Evolutionary conservation across 2,888 invertebrate species (phyloP), one percentile per base, ranked within the genome.

Genomic region (Drosophila neonasuta): DNA sequence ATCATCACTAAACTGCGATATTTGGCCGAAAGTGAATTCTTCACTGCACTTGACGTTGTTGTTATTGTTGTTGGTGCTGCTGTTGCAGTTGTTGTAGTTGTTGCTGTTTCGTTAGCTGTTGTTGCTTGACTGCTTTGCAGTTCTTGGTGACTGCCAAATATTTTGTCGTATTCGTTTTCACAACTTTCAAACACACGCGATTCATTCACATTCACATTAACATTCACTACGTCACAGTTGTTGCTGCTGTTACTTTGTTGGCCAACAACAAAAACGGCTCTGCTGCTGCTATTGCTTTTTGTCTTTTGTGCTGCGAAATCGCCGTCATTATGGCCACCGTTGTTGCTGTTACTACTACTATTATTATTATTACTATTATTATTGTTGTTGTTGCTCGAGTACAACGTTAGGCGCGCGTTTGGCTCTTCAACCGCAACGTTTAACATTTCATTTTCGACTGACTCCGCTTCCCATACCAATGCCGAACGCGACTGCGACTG

Each of bases 1-100:
- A 96, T 96, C 96, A 96, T 96, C 91, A 96, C 95, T 93, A 96
- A 94, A 93, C 96, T 96, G 88, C 95, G 95, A 91, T 96, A 96
- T 90, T 95, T 95, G 91, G 94, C 93, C 89, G 93, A 90, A 74
- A 90, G 84, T 65, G 89, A 90, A 74, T 84, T 86, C 63, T 86
- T 89, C 57, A 84, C 79, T 55, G 84, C 81, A 59, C 13, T 13
- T 42, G 39, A 46, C 64, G 65, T 20, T 30, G 59, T 46, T 58
- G 68, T 7, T 39, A 54, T 32, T 46, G 62, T 4, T 44, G 54
- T 29, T 46, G 50, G 17, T 24, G 54, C 34, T 68, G 67, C 8
- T 8, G 41, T 46, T 61, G 63, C 15, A 49, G 69, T 42, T 62
- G 66, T 34, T 60, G 71, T 58, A 58, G 48, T 48, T 68, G 54